Percentiles rank a stretch among this genome's conserved stretches.
phyloP scores from a whole-genome alignment of 1,140 invertebrate species.

The Lutraria rhynchaena region DNA sequence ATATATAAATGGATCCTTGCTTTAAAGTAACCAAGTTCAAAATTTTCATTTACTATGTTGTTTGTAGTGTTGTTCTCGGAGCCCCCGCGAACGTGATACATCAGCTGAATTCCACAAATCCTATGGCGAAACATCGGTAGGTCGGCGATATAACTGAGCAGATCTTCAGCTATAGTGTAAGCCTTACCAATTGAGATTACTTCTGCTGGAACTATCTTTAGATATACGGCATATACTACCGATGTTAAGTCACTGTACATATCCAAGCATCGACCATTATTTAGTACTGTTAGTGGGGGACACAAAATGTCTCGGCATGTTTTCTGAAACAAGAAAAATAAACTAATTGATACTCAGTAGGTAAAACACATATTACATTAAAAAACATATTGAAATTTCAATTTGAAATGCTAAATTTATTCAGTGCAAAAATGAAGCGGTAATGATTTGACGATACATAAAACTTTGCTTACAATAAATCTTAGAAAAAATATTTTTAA shows the following conservation, averaged over 20 bases:
- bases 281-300: background rate
- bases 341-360: background rate
- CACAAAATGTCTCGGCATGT: background rate
- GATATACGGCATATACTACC: background rate
- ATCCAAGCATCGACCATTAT: background rate
- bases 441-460: too few species aligned
- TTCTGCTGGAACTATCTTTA: background rate
- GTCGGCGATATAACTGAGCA: background rate
- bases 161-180: background rate
- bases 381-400: too few species aligned
- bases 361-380: too few species aligned
- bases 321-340: background rate
- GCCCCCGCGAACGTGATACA: background rate
- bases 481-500: too few species aligned
- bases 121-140: background rate
- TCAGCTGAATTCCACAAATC: background rate
- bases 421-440: too few species aligned
- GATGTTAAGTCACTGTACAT: background rate
- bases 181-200: background rate
- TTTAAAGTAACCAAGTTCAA: background rate
- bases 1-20: too few species aligned
- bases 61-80: background rate
- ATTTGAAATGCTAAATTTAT: too few species aligned
- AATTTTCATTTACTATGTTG: background rate
- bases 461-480: too few species aligned